Evolutionary conservation across 2,113 vertebrate genomes (phyloP).

Genomic region (Pantherophis guttatus): DNA sequence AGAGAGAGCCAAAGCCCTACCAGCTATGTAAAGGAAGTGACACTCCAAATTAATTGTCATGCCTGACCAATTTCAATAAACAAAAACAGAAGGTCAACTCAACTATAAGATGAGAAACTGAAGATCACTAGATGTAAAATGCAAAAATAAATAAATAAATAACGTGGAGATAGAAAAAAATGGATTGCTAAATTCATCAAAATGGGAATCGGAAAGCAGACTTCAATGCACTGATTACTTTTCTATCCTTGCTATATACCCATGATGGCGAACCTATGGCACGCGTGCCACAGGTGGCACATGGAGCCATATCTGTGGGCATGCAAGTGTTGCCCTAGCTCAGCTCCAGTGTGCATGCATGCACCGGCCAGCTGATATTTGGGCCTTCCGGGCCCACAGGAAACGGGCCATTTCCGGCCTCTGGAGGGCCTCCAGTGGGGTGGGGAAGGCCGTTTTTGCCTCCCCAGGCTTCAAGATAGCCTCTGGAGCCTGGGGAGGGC

Average conservation of each 20-base stretch:
- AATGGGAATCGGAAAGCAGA: neutral
- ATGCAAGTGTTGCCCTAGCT: no score
- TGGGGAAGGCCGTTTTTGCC: no score
- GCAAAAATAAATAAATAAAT: neutral
- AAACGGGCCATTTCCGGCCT: no score
- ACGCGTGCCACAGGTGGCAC: no score
- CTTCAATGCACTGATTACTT: neutral
- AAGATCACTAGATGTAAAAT: neutral
- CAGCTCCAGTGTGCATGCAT: no score
- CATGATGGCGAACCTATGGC: no score
- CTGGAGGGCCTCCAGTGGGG: no score
- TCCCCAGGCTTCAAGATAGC: no score
- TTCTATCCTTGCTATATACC: neutral
- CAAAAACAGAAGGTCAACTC: neutral
- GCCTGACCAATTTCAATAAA: neutral
- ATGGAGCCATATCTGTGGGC: no score
- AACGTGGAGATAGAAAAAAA: neutral
- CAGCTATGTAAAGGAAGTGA: neutral
- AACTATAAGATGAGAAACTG: neutral
- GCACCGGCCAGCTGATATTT: no score
- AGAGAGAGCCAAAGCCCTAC: neutral
- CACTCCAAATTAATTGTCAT: neutral
- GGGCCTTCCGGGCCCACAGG: no score
- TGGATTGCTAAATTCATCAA: neutral
- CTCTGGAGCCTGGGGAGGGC: no score